Conservation (phyloP, 2,888 invertebrate genomes). For the Ctena decussata region DNA sequence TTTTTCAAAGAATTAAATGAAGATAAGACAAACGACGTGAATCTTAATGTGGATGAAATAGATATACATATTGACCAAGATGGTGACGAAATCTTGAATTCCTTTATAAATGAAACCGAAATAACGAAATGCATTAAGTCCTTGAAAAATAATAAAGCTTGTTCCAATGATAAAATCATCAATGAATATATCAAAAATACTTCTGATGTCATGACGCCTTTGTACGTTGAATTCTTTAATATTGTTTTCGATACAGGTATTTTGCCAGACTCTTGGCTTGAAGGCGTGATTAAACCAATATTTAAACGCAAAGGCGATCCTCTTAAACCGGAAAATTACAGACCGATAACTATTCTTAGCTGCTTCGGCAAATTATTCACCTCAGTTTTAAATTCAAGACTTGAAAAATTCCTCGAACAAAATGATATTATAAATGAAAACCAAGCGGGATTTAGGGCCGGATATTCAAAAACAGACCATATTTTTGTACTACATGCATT, state of each 20-base stretch:
- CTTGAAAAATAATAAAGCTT: constrained; percentile 23
- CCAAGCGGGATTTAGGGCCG: constrained; percentile 39
- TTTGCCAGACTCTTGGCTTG: constrained; percentile 23
- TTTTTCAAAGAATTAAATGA: neutral
- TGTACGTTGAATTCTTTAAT: neutral
- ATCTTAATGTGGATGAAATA: neutral
- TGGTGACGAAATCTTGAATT: neutral
- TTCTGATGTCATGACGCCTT: neutral
- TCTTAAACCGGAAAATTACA: constrained; percentile 22
- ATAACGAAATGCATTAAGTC: constrained; percentile 7
- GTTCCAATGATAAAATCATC: constrained; percentile 7
- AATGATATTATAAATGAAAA: constrained; percentile 32
- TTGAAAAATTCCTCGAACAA: too few species aligned
- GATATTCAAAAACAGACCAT: constrained; percentile 35
- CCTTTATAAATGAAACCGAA: constrained; percentile 21
- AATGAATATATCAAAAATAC: constrained; percentile 41
- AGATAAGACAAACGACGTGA: neutral
- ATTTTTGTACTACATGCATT: constrained; percentile 33
- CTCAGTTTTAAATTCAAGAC: too few species aligned
- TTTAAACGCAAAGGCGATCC: constrained; percentile 32
- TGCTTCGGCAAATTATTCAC: too few species aligned
- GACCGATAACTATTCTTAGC: constrained; percentile 34
- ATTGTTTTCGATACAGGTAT: constrained; percentile 21
- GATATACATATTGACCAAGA: neutral
- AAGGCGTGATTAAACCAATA: constrained; percentile 28